Evolutionary conservation across 2,113 vertebrate species (phyloP).

Genomic region (Platysteira castanea): DNA sequence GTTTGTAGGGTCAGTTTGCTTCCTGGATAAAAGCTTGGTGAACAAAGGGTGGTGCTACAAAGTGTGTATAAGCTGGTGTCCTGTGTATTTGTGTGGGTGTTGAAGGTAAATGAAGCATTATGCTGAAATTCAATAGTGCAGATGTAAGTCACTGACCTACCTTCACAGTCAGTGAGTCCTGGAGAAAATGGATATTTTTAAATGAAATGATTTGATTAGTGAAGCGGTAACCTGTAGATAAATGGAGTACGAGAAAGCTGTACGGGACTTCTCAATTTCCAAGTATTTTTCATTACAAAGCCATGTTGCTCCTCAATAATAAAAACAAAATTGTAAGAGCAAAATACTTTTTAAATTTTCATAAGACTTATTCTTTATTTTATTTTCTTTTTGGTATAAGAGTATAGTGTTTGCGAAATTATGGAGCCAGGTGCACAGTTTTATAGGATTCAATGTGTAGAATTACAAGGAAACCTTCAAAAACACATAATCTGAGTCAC

Average conservation of each 20-base stretch:
- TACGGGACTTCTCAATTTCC: neutral
- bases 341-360: neutral
- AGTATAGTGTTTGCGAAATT: neutral
- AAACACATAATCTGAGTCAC: neutral
- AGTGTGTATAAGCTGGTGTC: neutral
- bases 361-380: neutral
- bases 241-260: neutral
- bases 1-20: neutral
- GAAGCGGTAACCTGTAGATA: neutral
- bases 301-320: neutral
- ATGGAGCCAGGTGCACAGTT: neutral
- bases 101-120: constrained; percentile 46
- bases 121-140: constrained; percentile 38
- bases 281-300: neutral
- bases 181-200: constrained; percentile 9
- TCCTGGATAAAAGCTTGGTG: constrained; percentile 18
- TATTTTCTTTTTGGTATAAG: neutral
- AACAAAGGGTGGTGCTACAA: constrained; percentile 10
- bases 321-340: neutral
- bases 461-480: neutral
- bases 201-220: constrained; percentile 15
- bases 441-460: neutral
- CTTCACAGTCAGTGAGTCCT: neutral
- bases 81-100: neutral
- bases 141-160: constrained; percentile 8